Percentiles rank a stretch among this genome's conserved stretches.
Conservation (phyloP, 2,888 invertebrate species). For the Torymus tubicola region DNA sequence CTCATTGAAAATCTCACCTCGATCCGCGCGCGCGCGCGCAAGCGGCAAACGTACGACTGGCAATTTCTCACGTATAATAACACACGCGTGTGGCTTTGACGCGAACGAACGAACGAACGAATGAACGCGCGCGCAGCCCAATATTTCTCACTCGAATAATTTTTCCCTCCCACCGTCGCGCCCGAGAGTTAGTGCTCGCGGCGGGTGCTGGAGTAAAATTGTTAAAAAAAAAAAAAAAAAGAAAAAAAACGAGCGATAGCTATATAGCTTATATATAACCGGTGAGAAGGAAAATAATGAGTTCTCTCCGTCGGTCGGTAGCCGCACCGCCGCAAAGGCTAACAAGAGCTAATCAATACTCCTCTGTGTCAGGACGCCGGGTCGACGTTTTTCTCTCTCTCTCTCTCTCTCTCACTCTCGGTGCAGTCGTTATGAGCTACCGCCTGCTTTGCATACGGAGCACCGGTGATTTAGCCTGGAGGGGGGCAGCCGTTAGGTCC, state of each 20-base stretch:
- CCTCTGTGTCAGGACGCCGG: neutral
- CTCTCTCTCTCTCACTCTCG: too few species aligned
- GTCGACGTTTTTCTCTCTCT: neutral
- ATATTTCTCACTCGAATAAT: constrained; percentile 35
- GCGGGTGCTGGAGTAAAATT: neutral
- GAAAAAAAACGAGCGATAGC: too few species aligned
- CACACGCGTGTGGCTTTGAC: constrained; percentile 38
- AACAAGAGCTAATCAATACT: constrained; percentile 32
- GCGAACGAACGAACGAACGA: neutral
- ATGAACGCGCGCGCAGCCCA: constrained; percentile 8
- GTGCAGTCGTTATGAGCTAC: too few species aligned
- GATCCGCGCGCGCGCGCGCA: too few species aligned
- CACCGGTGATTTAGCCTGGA: neutral
- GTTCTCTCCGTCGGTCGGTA: neutral
- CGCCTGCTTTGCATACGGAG: too few species aligned
- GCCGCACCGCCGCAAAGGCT: too few species aligned
- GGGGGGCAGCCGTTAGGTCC: neutral
- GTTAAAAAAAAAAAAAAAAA: neutral
- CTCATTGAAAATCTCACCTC: constrained; percentile 22
- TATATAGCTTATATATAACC: neutral
- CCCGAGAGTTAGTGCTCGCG: neutral
- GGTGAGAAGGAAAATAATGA: neutral
- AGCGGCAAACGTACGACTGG: neutral
- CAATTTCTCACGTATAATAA: constrained; percentile 22
- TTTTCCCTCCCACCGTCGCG: neutral